Evolutionary conservation across 2,888 invertebrate genomes (phyloP).

Genomic region (Platycheirus rosarum): DNA sequence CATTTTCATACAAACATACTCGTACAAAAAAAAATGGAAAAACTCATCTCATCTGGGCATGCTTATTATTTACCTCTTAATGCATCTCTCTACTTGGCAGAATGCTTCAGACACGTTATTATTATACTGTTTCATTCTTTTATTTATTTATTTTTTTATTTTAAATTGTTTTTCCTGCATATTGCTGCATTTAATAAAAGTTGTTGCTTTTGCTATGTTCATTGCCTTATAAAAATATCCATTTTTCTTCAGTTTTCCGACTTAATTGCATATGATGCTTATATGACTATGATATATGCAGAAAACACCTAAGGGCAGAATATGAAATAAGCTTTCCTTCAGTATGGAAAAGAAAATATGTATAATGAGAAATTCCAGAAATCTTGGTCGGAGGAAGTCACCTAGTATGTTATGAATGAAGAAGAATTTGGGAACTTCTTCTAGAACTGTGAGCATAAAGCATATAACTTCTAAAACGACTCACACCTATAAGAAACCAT

Average conservation of each 20-base stretch:
- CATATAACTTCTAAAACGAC: not conserved
- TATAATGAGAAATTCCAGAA: constrained; percentile 12
- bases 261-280: constrained; percentile 42
- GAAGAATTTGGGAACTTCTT: too few relatives aligned
- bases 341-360: not conserved
- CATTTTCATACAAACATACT: not conserved
- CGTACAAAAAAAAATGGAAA: constrained; percentile 2
- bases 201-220: too few relatives aligned
- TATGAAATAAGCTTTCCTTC: constrained; percentile 49
- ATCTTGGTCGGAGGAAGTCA: constrained; percentile 3
- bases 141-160: not conserved
- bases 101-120: constrained; percentile 40
- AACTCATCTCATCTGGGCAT: constrained; percentile 37
- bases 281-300: constrained; percentile 18
- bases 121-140: constrained; percentile 1
- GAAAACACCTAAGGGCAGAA: constrained; percentile 41
- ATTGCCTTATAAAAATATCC: too few relatives aligned
- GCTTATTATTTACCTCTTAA: constrained; percentile 59
- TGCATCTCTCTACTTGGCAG: constrained; percentile 35
- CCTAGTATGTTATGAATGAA: too few relatives aligned
- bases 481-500: not conserved
- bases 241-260: not conserved
- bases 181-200: too few relatives aligned
- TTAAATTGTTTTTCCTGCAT: constrained; percentile 15
- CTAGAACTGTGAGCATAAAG: too few relatives aligned